A percentile compares a stretch with the other conserved stretches of the same genome.
phyloP scores from a whole-genome alignment of 2,113 vertebrate species.

The Rhabdornis inornatus region DNA sequence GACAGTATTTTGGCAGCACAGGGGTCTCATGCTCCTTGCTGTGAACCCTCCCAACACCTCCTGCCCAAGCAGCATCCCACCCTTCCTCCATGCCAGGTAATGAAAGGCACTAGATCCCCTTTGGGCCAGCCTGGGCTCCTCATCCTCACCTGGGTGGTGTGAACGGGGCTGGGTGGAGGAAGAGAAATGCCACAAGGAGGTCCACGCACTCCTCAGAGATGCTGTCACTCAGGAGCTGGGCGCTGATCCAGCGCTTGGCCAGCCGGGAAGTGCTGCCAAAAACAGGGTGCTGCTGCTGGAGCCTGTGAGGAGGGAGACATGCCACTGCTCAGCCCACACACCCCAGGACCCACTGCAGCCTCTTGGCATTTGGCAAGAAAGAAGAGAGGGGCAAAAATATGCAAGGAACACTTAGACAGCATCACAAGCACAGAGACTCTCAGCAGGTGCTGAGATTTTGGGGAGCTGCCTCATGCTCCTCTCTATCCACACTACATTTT shows the following conservation, averaged over 20 bases:
- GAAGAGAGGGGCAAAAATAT: not conserved
- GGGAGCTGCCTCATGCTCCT: not conserved
- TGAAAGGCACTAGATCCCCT: not conserved
- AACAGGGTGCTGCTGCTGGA: conserved; percentile 90
- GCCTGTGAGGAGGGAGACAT: conserved; percentile 55
- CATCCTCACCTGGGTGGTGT: conserved; percentile 83
- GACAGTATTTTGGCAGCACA: not conserved
- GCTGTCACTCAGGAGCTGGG: conserved; percentile 84
- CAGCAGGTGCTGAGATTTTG: not conserved
- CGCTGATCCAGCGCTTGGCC: conserved; percentile 89
- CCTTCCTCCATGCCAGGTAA: not conserved
- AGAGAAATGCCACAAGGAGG: conserved; percentile 87
- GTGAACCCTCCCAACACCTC: not conserved
- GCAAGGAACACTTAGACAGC: not conserved
- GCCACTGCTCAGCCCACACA: not conserved
- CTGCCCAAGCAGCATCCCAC: not conserved
- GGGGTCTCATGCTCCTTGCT: not conserved
- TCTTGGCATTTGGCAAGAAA: not conserved
- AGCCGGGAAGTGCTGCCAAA: conserved; percentile 86
- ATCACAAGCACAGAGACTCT: not conserved
- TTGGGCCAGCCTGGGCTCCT: accelerated
- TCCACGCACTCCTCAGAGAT: conserved; percentile 88
- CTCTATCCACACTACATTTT: not conserved
- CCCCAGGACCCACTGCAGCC: not conserved
- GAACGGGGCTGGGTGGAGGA: conserved; percentile 87